Evolutionary conservation across 2,113 vertebrate genomes (phyloP).

Genomic region (Passer domesticus): DNA sequence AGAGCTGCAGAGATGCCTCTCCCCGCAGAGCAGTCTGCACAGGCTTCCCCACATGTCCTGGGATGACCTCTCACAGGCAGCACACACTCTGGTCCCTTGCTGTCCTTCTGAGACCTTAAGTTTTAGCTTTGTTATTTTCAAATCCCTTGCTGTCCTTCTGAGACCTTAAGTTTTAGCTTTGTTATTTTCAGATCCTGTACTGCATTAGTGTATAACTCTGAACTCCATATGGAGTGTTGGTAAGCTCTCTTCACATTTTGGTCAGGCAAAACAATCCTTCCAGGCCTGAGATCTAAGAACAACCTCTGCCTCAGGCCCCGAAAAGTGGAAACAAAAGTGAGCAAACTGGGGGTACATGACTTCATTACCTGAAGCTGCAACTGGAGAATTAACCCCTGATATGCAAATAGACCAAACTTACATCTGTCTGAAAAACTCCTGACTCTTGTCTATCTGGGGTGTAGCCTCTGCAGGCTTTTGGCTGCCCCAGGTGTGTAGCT

Average conservation of each 20-base stretch:
- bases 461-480: background rate
- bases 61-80: background rate
- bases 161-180: background rate
- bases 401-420: background rate
- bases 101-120: background rate
- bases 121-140: background rate
- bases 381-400: background rate
- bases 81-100: background rate
- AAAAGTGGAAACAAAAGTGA: background rate
- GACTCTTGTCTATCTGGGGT: fast-evolving
- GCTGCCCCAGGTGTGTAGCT: background rate
- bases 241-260: background rate
- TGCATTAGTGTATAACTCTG: background rate
- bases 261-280: background rate
- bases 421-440: background rate
- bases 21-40: background rate
- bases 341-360: background rate
- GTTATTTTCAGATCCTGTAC: background rate
- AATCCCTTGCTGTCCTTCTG: background rate
- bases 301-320: fast-evolving
- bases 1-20: background rate
- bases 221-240: background rate
- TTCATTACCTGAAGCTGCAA: background rate
- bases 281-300: background rate
- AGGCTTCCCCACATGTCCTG: background rate